A percentile compares a stretch with the other conserved stretches of the same genome.
Conservation (phyloP, 2,888 invertebrate genomes). For the Fragum sueziense region DNA sequence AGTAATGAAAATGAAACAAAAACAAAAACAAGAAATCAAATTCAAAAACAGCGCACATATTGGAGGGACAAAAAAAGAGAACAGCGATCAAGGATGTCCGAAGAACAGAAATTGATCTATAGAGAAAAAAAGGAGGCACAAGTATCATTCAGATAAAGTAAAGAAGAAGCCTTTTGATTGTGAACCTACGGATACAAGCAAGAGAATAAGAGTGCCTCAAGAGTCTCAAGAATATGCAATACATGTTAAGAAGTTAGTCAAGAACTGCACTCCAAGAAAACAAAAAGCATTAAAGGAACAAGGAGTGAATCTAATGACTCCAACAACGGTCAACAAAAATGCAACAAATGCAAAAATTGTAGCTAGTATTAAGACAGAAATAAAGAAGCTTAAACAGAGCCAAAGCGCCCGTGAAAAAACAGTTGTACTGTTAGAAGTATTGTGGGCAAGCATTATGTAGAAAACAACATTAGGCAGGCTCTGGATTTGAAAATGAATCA, state of each 20-base stretch:
- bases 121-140: slow-evolving; percentile 1
- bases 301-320: slow-evolving; percentile 13
- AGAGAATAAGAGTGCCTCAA: slow-evolving; percentile 3
- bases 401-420: slow-evolving; percentile 12
- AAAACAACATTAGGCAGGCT: slow-evolving; percentile 17
- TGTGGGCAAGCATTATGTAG: slow-evolving; percentile 25
- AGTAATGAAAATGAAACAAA: slow-evolving; percentile 13
- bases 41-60: slow-evolving; percentile 21
- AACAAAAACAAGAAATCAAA: slow-evolving; percentile 23
- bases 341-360: slow-evolving; percentile 32
- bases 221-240: slow-evolving; percentile 9
- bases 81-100: slow-evolving; percentile 11
- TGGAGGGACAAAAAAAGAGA: slow-evolving; percentile 25
- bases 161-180: slow-evolving; percentile 6
- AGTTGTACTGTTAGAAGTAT: slow-evolving; percentile 22
- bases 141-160: neutral
- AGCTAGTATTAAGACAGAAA: slow-evolving; percentile 2
- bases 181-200: neutral
- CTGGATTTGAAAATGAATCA: slow-evolving; percentile 14
- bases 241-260: slow-evolving; percentile 6
- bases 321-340: slow-evolving; percentile 3
- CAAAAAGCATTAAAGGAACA: slow-evolving; percentile 22
- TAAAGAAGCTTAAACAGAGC: slow-evolving; percentile 26
- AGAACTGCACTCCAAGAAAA: slow-evolving; percentile 24
- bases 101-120: neutral